phyloP scores from a whole-genome alignment of 2,797 vertebrate genomes.

The Sphenodon punctatus region DNA sequence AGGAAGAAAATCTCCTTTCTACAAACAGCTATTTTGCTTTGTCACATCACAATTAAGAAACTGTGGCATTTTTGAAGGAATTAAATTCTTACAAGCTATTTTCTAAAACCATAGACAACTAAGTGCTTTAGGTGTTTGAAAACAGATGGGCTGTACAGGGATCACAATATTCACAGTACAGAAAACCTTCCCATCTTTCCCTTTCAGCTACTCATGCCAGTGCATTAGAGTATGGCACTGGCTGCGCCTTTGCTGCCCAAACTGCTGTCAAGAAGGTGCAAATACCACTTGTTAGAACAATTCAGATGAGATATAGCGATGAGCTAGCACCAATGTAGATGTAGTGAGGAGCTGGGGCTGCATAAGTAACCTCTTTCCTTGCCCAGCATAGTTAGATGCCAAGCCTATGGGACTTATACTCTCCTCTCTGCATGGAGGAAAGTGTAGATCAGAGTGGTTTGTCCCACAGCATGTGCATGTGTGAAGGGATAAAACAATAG shows the following conservation, averaged over 20 bases:
- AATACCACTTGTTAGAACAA: neutral
- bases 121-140: slow-evolving; percentile 39
- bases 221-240: fast-evolving
- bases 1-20: neutral
- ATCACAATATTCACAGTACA: neutral
- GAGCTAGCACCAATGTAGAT: too few species aligned
- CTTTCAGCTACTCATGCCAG: neutral
- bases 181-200: neutral
- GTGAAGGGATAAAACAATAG: too few species aligned
- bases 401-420: too few species aligned
- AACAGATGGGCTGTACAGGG: slow-evolving; percentile 27
- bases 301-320: fast-evolving
- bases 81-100: slow-evolving; percentile 28
- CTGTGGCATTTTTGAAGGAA: slow-evolving; percentile 12
- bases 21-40: slow-evolving; percentile 1
- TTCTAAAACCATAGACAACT: neutral
- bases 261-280: neutral
- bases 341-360: too few species aligned
- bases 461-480: too few species aligned
- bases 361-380: too few species aligned
- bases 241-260: neutral
- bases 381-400: too few species aligned
- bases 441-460: too few species aligned
- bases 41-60: slow-evolving; percentile 39
- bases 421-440: too few species aligned